Evolutionary conservation across 2,113 vertebrate genomes (phyloP).

Genomic region (Phocoena phocoena): DNA sequence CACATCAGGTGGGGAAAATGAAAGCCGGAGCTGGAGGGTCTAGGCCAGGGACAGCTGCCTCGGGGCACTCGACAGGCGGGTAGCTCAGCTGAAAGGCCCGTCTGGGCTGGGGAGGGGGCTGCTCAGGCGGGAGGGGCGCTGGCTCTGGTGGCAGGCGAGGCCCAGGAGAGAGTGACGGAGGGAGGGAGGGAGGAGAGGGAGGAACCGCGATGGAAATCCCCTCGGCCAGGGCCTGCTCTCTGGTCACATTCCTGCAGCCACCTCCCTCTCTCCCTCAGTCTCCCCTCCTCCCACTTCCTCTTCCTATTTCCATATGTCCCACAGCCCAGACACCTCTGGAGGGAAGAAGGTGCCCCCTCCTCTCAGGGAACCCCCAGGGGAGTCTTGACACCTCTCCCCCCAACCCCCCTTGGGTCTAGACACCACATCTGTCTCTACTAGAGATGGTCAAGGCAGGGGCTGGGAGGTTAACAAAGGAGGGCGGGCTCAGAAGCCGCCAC

Average conservation of each 20-base stretch:
- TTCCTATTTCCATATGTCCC: conserved; percentile 63
- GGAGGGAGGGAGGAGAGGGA: conserved; percentile 48
- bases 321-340: conserved; percentile 24
- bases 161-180: conserved; percentile 50
- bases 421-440: not conserved
- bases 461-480: not conserved
- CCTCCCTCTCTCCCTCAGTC: conserved; percentile 72
- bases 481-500: not conserved
- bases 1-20: conserved; percentile 67
- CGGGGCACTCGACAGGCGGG: not conserved
- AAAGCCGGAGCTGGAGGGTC: conserved; percentile 50
- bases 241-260: conserved; percentile 79
- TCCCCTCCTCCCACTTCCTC: conserved; percentile 77
- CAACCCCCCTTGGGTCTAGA: not conserved
- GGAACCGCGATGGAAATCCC: conserved; percentile 68
- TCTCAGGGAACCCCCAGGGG: not conserved
- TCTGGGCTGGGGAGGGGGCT: conserved; percentile 45
- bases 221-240: conserved; percentile 70
- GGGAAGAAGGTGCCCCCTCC: not conserved
- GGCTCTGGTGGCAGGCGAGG: conserved; percentile 11
- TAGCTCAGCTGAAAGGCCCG: not conserved
- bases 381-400: not conserved
- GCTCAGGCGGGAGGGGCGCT: not conserved
- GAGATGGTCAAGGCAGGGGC: not conserved
- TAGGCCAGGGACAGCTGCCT: conserved; percentile 10